A percentile compares a stretch with the other conserved stretches of the same genome.
Conservation (phyloP, 2,888 invertebrate species). For the Tenodera sinensis region DNA sequence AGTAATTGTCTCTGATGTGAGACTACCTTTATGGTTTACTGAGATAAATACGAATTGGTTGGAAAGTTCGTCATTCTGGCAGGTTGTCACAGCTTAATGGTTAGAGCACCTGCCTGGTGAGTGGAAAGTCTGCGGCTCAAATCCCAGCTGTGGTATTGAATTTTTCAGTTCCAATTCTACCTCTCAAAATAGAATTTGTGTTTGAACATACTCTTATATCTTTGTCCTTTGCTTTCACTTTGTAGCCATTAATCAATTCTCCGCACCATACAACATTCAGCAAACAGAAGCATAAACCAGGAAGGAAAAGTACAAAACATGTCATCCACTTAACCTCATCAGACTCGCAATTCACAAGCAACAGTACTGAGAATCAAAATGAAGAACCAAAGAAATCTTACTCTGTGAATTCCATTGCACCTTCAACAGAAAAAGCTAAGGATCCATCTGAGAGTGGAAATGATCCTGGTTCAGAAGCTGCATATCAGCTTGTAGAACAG, state of each 20-base stretch:
- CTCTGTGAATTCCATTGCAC: not conserved
- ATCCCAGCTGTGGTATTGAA: no score
- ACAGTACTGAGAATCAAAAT: not conserved
- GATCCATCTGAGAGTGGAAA: not conserved
- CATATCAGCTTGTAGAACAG: conserved; percentile 75
- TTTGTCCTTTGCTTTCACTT: not conserved
- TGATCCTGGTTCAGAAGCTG: conserved; percentile 42
- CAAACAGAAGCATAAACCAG: not conserved
- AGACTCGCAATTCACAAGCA: not conserved
- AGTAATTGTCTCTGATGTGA: no score
- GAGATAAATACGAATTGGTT: no score
- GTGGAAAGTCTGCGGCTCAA: no score
- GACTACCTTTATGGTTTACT: no score
- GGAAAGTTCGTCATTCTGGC: no score
- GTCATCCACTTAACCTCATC: conserved; percentile 5
- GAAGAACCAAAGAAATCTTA: not conserved
- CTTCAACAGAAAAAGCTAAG: not conserved
- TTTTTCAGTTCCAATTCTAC: no score
- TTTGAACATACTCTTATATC: not conserved
- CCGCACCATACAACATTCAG: not conserved
- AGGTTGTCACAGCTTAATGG: no score
- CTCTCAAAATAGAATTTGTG: no score
- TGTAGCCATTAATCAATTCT: not conserved
- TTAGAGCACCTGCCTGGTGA: no score
- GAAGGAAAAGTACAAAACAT: not conserved